Evolutionary conservation across 1,140 invertebrate species (phyloP), one percentile per base, ranked within the genome.

Genomic region (Papilio machaon): DNA sequence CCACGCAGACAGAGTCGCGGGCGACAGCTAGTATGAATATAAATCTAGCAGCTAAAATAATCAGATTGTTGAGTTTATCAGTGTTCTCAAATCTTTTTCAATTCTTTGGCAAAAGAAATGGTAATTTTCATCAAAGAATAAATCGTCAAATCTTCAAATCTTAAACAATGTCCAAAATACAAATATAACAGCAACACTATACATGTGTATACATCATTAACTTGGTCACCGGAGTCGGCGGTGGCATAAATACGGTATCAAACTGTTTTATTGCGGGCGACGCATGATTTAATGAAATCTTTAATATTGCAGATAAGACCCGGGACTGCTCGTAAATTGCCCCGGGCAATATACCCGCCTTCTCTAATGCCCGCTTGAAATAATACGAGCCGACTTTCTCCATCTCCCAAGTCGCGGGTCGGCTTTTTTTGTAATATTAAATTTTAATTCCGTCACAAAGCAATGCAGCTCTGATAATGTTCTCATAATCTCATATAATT

Each of bases 231-330:
- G 88, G 90, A 91, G 79, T 88, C 87, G 85, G 85, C 79, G 80
- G 85, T 86, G 83, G 85, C 88, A 86, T 91, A 89, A 93, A 88
- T 90, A 88, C 88, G 91, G 89, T 91, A 92, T 93, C 92, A 92
- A 94, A 93, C 92, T 92, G 92, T 94, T 94, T 94, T 94, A 94
- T 93, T 93, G 89, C 90, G 82, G 80, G 81, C 80, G 83, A 85
- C 87, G 87, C 86, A 92, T 92, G 92, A 94, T 94, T 94, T 94
- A 94, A 94, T 94, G 92, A 94, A 90, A 93, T 93, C 90, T 91
- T 92, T 94, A 92, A 94, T 92, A 92, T 91, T 88, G 87, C 82
- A 92, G 91, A 94, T 93, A 93, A 92, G 91, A 84, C 87, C 81
- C 81, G 76, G 82, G 73, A 82, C 80, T 67, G 80, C 82, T 88